Evolutionary conservation across 2,888 invertebrate species (phyloP), one percentile per base, ranked within the genome.

Genomic region (Trichopoda pennipes): DNA sequence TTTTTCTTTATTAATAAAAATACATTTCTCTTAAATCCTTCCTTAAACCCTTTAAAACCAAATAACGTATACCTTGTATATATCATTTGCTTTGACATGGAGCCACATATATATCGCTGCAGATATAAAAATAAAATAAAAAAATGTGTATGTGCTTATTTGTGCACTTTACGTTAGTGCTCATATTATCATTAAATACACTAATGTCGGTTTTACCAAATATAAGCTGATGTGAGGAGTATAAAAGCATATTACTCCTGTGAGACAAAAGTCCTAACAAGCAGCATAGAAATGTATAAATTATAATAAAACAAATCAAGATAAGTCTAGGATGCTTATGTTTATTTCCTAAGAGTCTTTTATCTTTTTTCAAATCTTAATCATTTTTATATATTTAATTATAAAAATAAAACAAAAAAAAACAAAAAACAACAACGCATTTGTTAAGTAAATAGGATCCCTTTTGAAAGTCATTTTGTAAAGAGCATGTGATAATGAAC

Each of bases 151-250:
- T 56, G 32, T 80, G 17, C 51, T 75, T 58, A 10, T 60, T 61
- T 58, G 28, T 17, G 17, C 58, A 28, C 28, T 21, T 63, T 55
- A 79, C 66, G 60, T 69, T 47, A 35, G 42, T 66, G 64, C 64
- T 82, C 70, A 70, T 75, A 75, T n/a, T n/a, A n/a, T 66, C 66
- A 75, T 82, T 78, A 78, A 75, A 70, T 77, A 44, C 61, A 55
- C 42, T 55, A 49, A 63, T 66, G 72, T 55, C 44, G 69, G 32
- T 12, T n/a, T 4, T 56, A 42, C n/a, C 42, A 14, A 72, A 42
- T 16, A 42, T 32, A 51, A 53, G 17, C 4, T 19, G 32, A 38
- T 35, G 17, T 76, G 63, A 56, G 28, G 8, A 44, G 9, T 58
- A 21, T 35, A 3, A 17, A 61, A 53, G 16, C 12, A 19, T 35